Evolutionary conservation across 2,797 vertebrate species (phyloP), one percentile per base, ranked within the genome.

Genomic region (Pachyuromys duprasi): DNA sequence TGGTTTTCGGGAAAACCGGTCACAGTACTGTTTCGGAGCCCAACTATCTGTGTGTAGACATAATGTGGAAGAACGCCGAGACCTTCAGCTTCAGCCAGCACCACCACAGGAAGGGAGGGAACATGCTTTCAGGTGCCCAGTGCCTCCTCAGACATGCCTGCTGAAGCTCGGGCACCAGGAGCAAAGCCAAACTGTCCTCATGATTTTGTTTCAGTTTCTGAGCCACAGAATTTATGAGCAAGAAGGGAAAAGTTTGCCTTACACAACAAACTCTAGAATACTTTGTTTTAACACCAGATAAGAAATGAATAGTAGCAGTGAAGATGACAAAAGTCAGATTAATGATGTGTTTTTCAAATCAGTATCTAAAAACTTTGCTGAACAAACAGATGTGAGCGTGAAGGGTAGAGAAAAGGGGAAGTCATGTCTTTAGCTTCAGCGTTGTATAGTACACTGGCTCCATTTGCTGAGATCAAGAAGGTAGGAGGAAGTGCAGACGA

Each of bases 211-310:
- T 62, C 36, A 62, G 72, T 33, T 82, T 53, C 79, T 28, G 5
- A 95, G 17, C 36, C 76, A 94, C 31, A 78, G 78, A 80, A 20
- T 93, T n/a, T 18, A 11, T 8, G 18, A 79, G 3, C 22, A 91
- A 57, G 74, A 18, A 62, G 76, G 78, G 49, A 31, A 78, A 57
- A 28, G 31, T 2, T 39, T 94, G 17, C 31, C 89, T 86, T 33
- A 76, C 81, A 9, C 39, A 89, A 84, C 31, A 72, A 39, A 87
- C 49, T 74, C 95, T 79, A 18, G 20, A 33, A 45, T 78, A 53
- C 75, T 87, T 81, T 88, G 13, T 65, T 83, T 92, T 80, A 91
- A 76, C 33, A 89, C 72, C 39, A 63, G 82, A 39, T 86, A 80
- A 90, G 53, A 82, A 86, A 72, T 42, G 26, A 28, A 4, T 70